Conservation (phyloP, 2,113 vertebrate species). For the Phylloscopus trochilus region DNA sequence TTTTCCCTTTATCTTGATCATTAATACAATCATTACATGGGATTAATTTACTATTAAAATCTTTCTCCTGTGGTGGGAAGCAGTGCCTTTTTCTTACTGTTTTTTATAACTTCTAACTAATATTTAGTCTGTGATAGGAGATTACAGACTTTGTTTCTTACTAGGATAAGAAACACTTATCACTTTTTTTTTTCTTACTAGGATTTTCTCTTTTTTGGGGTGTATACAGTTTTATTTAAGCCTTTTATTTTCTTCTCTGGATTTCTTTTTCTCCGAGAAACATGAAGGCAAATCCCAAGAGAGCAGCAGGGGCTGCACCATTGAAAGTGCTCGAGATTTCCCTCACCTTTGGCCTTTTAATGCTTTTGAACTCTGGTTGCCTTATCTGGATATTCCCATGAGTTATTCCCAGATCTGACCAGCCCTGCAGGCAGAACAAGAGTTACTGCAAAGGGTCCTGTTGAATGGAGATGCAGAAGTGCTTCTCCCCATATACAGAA, state of each 20-base stretch:
- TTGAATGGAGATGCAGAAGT: neutral
- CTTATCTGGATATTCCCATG: neutral
- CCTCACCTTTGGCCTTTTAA: fast-evolving
- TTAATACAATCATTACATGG: neutral
- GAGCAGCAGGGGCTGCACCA: neutral
- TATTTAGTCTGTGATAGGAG: neutral
- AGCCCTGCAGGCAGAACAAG: neutral
- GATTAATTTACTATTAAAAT: neutral
- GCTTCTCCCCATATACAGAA: neutral
- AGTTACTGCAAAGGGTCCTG: neutral
- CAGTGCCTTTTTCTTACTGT: neutral
- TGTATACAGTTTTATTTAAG: neutral
- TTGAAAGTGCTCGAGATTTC: neutral
- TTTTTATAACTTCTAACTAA: neutral
- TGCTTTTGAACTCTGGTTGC: neutral
- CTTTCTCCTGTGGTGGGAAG: neutral
- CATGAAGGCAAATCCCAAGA: neutral
- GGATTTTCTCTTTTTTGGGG: neutral
- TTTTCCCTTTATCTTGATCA: neutral
- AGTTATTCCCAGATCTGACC: neutral
- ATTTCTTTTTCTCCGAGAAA: neutral
- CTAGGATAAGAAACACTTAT: no score
- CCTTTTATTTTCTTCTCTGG: neutral
- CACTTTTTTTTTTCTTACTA: no score
- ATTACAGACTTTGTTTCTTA: no score